Evolutionary conservation across 2,888 invertebrate genomes (phyloP).

Genomic region (Epsilonema sp.): DNA sequence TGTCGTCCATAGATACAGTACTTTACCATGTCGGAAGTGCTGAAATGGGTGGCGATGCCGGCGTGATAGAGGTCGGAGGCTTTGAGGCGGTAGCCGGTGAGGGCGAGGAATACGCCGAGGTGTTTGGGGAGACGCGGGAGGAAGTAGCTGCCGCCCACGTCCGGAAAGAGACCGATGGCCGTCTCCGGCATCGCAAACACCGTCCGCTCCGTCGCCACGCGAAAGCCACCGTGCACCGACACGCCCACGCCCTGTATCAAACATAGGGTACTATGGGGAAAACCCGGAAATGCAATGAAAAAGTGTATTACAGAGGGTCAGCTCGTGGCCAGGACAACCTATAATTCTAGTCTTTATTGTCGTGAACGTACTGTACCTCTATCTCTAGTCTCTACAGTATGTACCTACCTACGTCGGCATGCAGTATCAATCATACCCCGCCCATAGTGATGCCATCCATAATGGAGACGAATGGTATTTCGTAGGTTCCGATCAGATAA

Average conservation of each 20-base stretch:
- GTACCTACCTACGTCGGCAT: too few species aligned
- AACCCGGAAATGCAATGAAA: too few species aligned
- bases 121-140: conserved; percentile 59
- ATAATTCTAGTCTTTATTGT: too few species aligned
- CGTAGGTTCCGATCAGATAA: conserved; percentile 49
- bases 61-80: conserved; percentile 62
- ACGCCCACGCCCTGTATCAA: conserved; percentile 78
- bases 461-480: conserved; percentile 71
- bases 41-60: conserved; percentile 78
- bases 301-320: too few species aligned
- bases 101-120: conserved; percentile 66
- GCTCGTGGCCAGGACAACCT: too few species aligned
- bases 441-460: conserved; percentile 96
- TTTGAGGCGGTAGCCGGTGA: conserved; percentile 57
- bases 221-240: conserved; percentile 75
- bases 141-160: conserved; percentile 84
- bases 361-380: neutral
- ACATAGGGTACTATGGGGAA: too few species aligned
- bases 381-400: too few species aligned
- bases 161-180: conserved; percentile 82
- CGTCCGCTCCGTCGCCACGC: conserved; percentile 81
- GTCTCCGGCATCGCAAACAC: conserved; percentile 97
- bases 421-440: conserved; percentile 45
- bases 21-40: too few species aligned
- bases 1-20: too few species aligned